Evolutionary conservation across 2,888 invertebrate genomes (phyloP).

Genomic region (Philereme transversata): DNA sequence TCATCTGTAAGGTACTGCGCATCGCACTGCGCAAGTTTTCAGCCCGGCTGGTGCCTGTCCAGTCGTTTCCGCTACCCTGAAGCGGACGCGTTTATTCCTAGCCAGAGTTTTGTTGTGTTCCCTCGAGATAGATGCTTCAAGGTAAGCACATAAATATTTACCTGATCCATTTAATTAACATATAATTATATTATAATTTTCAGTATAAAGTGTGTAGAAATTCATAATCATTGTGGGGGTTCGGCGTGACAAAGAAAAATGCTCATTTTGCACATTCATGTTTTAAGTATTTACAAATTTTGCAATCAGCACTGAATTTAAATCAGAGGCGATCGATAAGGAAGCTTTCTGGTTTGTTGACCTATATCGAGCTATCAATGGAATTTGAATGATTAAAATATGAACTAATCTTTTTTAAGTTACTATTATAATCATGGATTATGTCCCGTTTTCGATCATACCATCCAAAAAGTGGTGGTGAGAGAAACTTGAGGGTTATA

Average conservation of each 20-base stretch:
- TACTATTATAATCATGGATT: no score
- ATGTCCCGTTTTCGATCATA: no score
- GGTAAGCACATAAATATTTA: conserved; percentile 54
- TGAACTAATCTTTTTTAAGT: no score
- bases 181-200: no score
- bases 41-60: conserved; percentile 39
- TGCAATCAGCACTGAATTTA: conserved; percentile 8
- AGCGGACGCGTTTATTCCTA: conserved; percentile 47
- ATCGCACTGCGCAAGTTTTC: conserved; percentile 52
- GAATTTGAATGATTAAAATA: no score
- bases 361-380: neutral
- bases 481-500: no score
- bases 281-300: neutral
- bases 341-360: conserved; percentile 3
- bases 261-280: conserved; percentile 4
- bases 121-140: conserved; percentile 70
- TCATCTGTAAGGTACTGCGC: conserved; percentile 49
- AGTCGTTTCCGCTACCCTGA: conserved; percentile 63
- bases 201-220: no score
- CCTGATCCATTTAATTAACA: neutral
- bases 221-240: no score
- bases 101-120: conserved; percentile 62
- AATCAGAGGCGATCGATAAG: conserved; percentile 10
- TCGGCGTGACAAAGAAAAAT: neutral
- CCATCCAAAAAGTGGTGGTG: no score